Conservation (phyloP, 2,113 vertebrate species). For the Ondatra zibethicus region DNA sequence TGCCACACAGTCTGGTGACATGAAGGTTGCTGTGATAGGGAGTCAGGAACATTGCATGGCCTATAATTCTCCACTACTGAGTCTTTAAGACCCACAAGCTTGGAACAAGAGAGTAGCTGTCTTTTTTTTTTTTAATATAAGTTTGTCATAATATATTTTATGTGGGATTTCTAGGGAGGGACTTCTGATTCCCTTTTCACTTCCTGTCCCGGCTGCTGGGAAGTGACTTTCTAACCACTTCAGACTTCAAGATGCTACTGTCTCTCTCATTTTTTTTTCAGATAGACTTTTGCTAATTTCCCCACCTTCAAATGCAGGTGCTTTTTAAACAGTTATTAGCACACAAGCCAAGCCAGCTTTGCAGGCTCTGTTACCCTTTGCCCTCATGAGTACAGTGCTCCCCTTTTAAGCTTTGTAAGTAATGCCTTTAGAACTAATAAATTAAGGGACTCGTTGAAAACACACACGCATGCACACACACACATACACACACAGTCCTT, state of each 20-base stretch:
- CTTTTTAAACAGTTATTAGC: conserved; percentile 6
- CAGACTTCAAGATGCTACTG: not conserved
- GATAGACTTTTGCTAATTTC: not conserved
- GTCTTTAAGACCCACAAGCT: not conserved
- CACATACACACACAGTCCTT: not conserved
- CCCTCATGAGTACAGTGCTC: not conserved
- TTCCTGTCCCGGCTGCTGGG: not conserved
- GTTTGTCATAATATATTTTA: conserved; percentile 3
- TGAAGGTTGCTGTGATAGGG: not conserved
- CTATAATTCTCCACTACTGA: not conserved
- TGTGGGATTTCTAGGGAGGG: not conserved
- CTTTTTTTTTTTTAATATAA: not conserved
- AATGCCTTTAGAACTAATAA: conserved; percentile 62
- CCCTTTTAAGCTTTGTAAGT: not conserved
- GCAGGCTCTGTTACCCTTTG: not conserved
- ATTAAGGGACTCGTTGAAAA: conserved; percentile 42
- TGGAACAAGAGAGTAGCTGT: not conserved
- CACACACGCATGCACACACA: not conserved
- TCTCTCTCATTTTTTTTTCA: not conserved
- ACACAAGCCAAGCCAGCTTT: not conserved
- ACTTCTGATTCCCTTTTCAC: not conserved
- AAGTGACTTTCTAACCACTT: conserved; percentile 39
- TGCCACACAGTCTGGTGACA: not conserved
- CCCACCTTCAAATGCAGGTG: not conserved
- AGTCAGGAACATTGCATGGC: not conserved